Conservation (phyloP, 2,797 vertebrate genomes). For the Centropyge bicolor region DNA sequence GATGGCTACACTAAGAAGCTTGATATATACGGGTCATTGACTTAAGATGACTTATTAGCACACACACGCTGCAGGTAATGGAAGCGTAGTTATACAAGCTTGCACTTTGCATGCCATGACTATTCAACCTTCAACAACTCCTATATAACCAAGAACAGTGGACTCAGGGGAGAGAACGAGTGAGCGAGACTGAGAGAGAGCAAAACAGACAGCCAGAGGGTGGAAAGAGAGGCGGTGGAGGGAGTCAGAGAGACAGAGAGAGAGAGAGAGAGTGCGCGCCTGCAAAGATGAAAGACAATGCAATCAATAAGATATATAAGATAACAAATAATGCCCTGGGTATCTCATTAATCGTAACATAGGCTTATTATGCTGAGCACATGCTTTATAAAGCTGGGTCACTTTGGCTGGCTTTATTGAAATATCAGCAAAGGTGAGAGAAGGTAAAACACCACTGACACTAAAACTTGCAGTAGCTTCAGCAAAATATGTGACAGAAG, state of each 20-base stretch:
- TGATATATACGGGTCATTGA: conserved; percentile 76
- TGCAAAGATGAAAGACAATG: conserved; percentile 85
- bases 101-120: conserved; percentile 82
- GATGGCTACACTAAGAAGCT: conserved; percentile 67
- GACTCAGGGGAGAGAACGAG: conserved; percentile 69
- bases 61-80: conserved; percentile 77
- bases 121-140: conserved; percentile 85
- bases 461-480: conserved; percentile 72
- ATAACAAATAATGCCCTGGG: conserved; percentile 89
- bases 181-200: conserved; percentile 66
- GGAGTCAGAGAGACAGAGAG: conserved; percentile 52
- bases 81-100: conserved; percentile 79
- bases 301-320: conserved; percentile 90
- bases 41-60: conserved; percentile 81
- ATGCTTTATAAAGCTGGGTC: conserved; percentile 83
- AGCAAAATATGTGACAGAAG: conserved; percentile 68
- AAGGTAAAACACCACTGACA: conserved; percentile 68
- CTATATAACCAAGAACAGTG: conserved; percentile 63
- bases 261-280: conserved; percentile 47
- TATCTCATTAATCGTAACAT: conserved; percentile 88
- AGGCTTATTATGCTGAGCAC: conserved; percentile 85
- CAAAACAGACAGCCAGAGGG: conserved; percentile 76
- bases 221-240: conserved; percentile 59
- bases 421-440: conserved; percentile 82
- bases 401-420: conserved; percentile 85